These are phyloP conservation scores for Phaethornis superciliosus DNA, from an alignment of 2,113 vertebrate species.

Conservation along the genomic window DNA sequence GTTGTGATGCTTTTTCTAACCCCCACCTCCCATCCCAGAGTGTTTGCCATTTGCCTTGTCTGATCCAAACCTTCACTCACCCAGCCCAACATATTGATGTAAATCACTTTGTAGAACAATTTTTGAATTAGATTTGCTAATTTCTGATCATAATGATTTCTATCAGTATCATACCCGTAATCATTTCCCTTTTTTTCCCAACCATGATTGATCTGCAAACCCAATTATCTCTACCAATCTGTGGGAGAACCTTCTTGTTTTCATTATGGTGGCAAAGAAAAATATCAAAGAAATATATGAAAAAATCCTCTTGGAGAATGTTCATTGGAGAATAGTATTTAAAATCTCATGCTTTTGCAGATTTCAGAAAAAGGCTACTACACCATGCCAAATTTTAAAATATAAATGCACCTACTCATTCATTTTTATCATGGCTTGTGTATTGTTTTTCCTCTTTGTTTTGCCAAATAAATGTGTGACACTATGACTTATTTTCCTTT, in stretches of 20 bases:
- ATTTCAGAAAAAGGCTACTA: background rate
- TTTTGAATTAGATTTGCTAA: background rate
- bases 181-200: background rate
- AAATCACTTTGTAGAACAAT: background rate
- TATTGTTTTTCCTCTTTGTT: background rate
- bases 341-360: background rate
- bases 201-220: background rate
- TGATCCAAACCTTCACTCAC: background rate
- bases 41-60: background rate
- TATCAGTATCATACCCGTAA: background rate
- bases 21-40: no score
- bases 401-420: background rate
- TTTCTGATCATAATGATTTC: background rate
- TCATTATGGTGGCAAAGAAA: background rate
- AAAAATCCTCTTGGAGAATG: constrained; percentile 10
- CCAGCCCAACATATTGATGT: background rate
- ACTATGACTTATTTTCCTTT: background rate
- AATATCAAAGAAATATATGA: background rate
- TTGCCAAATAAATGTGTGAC: background rate
- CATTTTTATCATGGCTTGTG: background rate
- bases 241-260: background rate
- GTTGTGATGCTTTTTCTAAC: background rate
- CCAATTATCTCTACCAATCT: background rate
- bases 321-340: background rate
- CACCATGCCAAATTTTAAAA: background rate